Evolutionary conservation across 1,140 invertebrate species (phyloP).

Genomic region (Sminthurinus signatus): DNA sequence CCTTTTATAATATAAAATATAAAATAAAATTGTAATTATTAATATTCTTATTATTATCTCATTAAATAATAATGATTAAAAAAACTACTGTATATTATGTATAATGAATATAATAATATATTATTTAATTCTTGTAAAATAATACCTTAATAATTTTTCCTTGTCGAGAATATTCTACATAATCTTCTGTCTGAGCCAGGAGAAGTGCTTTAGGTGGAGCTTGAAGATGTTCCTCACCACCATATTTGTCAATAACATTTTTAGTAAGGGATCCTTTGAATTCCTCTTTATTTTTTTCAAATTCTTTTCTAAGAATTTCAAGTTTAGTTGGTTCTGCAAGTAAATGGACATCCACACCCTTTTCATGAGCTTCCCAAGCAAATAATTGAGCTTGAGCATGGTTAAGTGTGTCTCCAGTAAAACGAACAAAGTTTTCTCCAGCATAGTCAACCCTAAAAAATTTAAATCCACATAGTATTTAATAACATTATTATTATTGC

Average conservation of each 20-base stretch:
- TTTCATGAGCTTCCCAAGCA: constrained; percentile 94
- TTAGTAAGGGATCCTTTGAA: constrained; percentile 69
- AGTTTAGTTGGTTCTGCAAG: constrained; percentile 96
- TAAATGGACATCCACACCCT: constrained; percentile 91
- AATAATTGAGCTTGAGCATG: constrained; percentile 91
- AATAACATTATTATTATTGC: neutral
- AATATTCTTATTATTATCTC: no score
- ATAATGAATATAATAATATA: neutral
- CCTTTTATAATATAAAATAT: no score
- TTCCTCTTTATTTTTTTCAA: constrained; percentile 78
- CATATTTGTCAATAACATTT: constrained; percentile 77
- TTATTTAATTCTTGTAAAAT: neutral
- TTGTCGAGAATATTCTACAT: constrained; percentile 90
- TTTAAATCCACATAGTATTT: neutral
- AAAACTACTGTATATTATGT: no score
- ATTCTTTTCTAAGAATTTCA: constrained; percentile 84
- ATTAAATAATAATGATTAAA: no score
- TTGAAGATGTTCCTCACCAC: constrained; percentile 85
- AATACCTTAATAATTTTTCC: constrained; percentile 69
- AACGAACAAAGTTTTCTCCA: constrained; percentile 94
- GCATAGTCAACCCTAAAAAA: constrained; percentile 61
- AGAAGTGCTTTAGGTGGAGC: constrained; percentile 76
- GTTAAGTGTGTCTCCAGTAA: constrained; percentile 83
- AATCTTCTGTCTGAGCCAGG: constrained; percentile 91
- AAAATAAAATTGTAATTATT: no score